A percentile compares a stretch with the other conserved stretches of the same genome.
Evolutionary conservation across 2,888 invertebrate species (phyloP).

Genomic region (Exephanes ischioxanthus): DNA sequence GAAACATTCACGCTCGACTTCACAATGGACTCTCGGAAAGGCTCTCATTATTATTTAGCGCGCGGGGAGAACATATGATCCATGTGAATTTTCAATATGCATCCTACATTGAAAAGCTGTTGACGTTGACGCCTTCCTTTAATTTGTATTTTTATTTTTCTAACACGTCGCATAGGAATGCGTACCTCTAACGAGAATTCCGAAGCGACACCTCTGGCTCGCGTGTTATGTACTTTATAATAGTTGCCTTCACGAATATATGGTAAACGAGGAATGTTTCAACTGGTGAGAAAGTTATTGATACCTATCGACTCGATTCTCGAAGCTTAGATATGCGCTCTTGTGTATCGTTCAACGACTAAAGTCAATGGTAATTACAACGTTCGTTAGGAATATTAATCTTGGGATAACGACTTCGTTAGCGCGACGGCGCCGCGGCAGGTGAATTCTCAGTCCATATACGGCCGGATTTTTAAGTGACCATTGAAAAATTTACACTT

Average conservation of each 20-base stretch:
- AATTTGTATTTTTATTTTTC: not conserved
- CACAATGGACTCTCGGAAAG: conserved; percentile 53
- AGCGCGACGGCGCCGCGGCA: conserved; percentile 60
- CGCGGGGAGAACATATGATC: not conserved
- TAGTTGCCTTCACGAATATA: conserved; percentile 1
- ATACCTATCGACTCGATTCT: conserved; percentile 4
- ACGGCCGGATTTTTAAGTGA: conserved; percentile 65
- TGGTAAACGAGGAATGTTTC: conserved; percentile 19
- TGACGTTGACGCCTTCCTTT: conserved; percentile 34
- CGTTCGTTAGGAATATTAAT: conserved; percentile 73
- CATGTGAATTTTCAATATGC: conserved; percentile 36
- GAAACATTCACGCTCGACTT: conserved; percentile 40
- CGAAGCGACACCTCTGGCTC: not conserved
- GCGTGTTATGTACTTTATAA: conserved; percentile 24
- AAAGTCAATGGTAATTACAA: conserved; percentile 52
- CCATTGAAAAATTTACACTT: conserved; percentile 61
- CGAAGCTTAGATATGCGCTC: not conserved
- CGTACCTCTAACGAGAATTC: conserved; percentile 10
- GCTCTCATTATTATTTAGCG: conserved; percentile 56
- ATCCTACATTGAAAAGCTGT: conserved; percentile 31
- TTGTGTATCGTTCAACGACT: not conserved
- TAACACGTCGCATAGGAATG: conserved; percentile 9
- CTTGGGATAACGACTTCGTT: conserved; percentile 73
- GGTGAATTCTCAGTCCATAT: conserved; percentile 61
- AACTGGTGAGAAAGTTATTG: conserved; percentile 28